Evolutionary conservation across 2,888 invertebrate genomes (phyloP).

Genomic region (Linyphia triangularis): DNA sequence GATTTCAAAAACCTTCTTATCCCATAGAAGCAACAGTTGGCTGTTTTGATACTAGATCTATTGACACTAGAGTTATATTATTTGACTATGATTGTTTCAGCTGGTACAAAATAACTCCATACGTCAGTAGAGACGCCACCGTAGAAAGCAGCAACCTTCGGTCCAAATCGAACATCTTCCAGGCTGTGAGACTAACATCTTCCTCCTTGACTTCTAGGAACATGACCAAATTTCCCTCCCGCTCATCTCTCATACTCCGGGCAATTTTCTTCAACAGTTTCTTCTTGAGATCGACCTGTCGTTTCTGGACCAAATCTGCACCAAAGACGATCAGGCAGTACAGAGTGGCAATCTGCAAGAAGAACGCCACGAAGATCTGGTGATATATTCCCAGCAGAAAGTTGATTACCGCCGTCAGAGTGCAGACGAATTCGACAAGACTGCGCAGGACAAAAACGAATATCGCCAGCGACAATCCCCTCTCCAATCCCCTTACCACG

Average conservation of each 20-base stretch:
- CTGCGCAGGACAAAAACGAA: conserved; percentile 8
- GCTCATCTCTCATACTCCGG: not conserved
- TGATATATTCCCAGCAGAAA: not conserved
- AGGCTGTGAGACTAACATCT: not conserved
- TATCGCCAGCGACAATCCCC: not conserved
- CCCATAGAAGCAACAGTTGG: too few relatives aligned
- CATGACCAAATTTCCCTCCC: not conserved
- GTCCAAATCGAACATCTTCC: conserved; percentile 14
- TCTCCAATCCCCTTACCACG: not conserved
- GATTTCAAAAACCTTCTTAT: too few relatives aligned
- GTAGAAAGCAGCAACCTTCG: conserved; percentile 4
- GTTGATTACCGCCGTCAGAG: conserved; percentile 1
- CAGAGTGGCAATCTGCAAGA: not conserved
- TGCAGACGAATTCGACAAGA: conserved; percentile 13
- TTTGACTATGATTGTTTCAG: not conserved
- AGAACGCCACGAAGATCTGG: not conserved
- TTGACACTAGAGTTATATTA: too few relatives aligned
- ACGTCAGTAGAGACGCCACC: not conserved
- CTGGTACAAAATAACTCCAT: conserved; percentile 6
- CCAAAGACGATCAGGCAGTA: not conserved
- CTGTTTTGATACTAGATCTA: too few relatives aligned
- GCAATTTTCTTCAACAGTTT: not conserved
- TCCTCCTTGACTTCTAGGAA: conserved; percentile 18
- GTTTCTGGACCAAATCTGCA: not conserved
- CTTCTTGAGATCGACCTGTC: not conserved